Evolutionary conservation across 1,140 invertebrate genomes (phyloP).

Genomic region (Schlechtendalia chinensis): DNA sequence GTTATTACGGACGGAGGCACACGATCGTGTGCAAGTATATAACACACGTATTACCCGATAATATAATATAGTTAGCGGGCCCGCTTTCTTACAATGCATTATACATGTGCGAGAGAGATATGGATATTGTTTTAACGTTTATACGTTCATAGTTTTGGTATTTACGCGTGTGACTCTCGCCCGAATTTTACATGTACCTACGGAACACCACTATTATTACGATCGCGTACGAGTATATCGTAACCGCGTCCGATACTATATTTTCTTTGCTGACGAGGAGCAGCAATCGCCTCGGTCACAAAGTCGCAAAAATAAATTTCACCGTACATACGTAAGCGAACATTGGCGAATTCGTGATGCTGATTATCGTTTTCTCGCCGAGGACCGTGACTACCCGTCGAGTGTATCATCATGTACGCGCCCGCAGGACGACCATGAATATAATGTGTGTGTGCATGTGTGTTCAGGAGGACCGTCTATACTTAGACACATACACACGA

Average conservation of each 20-base stretch:
- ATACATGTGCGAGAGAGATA: no score
- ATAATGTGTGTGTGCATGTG: not conserved
- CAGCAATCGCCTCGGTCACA: not conserved
- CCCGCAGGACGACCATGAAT: not conserved
- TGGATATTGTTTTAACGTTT: not conserved
- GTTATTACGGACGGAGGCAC: not conserved
- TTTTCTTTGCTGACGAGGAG: constrained; percentile 1
- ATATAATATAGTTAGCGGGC: not conserved
- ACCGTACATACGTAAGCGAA: not conserved
- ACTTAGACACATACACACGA: not conserved
- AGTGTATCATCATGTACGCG: not conserved
- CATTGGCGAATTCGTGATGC: constrained; percentile 16
- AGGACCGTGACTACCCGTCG: not conserved
- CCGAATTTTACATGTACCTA: not conserved
- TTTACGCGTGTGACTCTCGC: not conserved
- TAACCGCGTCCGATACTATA: not conserved
- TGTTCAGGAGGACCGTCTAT: no score
- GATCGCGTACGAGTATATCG: not conserved
- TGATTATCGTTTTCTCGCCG: not conserved
- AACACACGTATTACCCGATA: not conserved
- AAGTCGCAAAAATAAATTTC: constrained; percentile 11
- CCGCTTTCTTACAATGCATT: not conserved
- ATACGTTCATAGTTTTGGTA: not conserved
- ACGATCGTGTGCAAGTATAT: not conserved
- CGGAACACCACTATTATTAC: not conserved